Evolutionary conservation across 2,113 vertebrate species (phyloP).

Genomic region (Pituophis catenifer): DNA sequence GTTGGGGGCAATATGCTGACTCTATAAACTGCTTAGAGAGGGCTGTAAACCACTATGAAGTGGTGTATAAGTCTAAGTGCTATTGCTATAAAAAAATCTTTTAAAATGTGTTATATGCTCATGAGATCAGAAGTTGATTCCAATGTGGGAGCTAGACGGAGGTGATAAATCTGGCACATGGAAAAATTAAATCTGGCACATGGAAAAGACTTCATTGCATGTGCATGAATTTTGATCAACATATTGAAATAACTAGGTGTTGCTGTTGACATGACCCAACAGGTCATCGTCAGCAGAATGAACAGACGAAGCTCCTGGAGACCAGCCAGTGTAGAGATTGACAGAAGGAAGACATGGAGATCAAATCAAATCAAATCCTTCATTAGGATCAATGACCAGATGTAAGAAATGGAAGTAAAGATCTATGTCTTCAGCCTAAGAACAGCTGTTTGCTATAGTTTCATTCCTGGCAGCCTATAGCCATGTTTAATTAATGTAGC

Average conservation of each 20-base stretch:
- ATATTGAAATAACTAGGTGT: neutral
- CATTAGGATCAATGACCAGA: neutral
- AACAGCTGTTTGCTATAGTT: neutral
- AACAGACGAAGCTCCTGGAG: neutral
- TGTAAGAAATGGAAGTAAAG: neutral
- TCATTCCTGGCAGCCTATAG: neutral
- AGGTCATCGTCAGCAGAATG: neutral
- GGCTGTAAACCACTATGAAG: neutral
- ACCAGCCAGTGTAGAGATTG: neutral
- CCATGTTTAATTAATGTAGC: neutral
- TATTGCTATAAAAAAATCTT: neutral
- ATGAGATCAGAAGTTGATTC: neutral
- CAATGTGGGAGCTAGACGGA: neutral
- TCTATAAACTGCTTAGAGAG: neutral
- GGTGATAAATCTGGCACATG: neutral
- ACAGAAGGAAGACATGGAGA: neutral
- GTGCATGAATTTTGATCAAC: neutral
- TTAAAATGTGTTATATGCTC: neutral
- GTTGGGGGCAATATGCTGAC: neutral
- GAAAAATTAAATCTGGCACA: too few species aligned
- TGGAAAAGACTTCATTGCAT: neutral
- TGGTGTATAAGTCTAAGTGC: neutral
- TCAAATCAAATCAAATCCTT: neutral
- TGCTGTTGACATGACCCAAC: neutral
- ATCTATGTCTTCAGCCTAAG: neutral